Evolutionary conservation across 2,797 vertebrate genomes (phyloP), one percentile per base, ranked within the genome.

Genomic region (Sparidentex hasta): DNA sequence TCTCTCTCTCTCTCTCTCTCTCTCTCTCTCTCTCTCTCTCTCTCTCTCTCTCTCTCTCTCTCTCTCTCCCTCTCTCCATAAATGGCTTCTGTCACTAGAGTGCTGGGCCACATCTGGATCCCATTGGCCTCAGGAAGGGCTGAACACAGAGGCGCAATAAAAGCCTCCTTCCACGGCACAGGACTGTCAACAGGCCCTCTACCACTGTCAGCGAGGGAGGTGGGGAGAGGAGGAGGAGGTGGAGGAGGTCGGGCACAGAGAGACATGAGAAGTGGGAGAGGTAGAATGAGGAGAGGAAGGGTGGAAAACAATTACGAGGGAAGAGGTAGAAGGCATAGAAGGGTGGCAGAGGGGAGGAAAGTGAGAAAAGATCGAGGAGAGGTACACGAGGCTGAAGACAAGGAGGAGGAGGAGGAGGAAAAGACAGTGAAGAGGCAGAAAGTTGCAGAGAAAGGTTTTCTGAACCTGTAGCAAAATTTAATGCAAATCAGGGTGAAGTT

Each of bases 101-200:
- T 61, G 67, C 81, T 9, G 63, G 67, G 73, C 81, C 86, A 92
- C 93, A 93, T 93, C 92, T 93, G 92, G 91, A 89, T 93, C 90
- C 67, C 81, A 92, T 90, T 90, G 90, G 84, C 76, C 76, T 79
- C 86, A 89, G 91, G 89, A 94, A 92, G 82, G 76, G 69, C 82
- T 90, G 76, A 87, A 85, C 85, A 81, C 76, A 72, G 71, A 86
- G 83, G 78, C 79, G 81, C 90, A 90, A 88, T 92, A 91, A 94
- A 92, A 88, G 73, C 69, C 81, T 81, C 81, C 76, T 71, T 86
- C 82, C 80, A 83, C 78, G 51, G 66, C 74, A 78, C 58, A 74
- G 81, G 76, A 83, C 88, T 88, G 84, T 88, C 91, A 89, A 75
- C 88, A 84, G 76, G 12, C 65, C 67, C 67, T 71, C 74, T 52